phyloP scores from a whole-genome alignment of 2,797 vertebrate genomes.

The Cryptoprocta ferox region DNA sequence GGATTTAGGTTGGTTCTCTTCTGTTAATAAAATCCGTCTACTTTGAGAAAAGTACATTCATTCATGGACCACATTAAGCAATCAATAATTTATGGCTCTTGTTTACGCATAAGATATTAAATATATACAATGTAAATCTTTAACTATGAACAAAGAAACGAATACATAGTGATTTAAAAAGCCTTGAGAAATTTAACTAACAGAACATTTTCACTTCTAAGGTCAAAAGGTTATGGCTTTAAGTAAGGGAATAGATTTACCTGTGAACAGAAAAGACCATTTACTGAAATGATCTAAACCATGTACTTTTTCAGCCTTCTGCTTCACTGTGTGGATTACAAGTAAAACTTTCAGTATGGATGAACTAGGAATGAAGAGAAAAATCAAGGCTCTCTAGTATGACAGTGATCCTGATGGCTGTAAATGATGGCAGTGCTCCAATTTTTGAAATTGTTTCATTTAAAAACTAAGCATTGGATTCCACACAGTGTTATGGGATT shows the following conservation, averaged over 20 bases:
- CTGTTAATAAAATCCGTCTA: constrained; percentile 70
- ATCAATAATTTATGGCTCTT: constrained; percentile 83
- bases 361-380: constrained; percentile 40
- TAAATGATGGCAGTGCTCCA: constrained; percentile 75
- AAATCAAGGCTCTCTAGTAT: constrained; percentile 32
- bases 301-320: background rate
- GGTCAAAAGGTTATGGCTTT: constrained; percentile 58
- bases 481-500: constrained; percentile 77
- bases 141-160: constrained; percentile 68
- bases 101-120: constrained; percentile 82
- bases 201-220: constrained; percentile 68
- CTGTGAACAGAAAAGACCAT: constrained; percentile 51
- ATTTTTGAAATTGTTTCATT: constrained; percentile 81
- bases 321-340: constrained; percentile 26
- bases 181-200: constrained; percentile 63
- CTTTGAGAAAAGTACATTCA: constrained; percentile 81
- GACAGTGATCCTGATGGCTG: constrained; percentile 41
- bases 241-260: constrained; percentile 53
- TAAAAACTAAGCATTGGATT: constrained; percentile 82
- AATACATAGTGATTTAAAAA: constrained; percentile 70
- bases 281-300: constrained; percentile 59
- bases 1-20: constrained; percentile 68
- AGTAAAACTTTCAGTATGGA: constrained; percentile 44
- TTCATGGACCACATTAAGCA: constrained; percentile 76
- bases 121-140: constrained; percentile 80